A percentile compares a stretch with the other conserved stretches of the same genome.
Conservation (phyloP, 2,797 vertebrate genomes). For the Smutsia gigantea region DNA sequence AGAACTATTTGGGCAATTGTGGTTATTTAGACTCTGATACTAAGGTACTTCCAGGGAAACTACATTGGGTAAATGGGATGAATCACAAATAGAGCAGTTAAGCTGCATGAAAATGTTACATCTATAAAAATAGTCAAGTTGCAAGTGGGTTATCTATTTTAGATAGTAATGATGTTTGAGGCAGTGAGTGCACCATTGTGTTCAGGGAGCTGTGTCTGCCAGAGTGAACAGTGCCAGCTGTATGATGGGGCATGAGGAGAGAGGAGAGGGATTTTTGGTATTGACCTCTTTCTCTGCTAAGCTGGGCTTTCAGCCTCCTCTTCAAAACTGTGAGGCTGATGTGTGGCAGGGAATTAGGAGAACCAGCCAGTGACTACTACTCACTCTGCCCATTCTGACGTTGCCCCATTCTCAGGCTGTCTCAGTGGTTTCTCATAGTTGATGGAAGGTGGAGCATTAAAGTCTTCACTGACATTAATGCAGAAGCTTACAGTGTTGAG, state of each 20-base stretch:
- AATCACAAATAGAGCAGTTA: slow-evolving; percentile 74
- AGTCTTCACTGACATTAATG: background rate
- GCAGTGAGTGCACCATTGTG: slow-evolving; percentile 77
- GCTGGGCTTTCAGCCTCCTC: slow-evolving; percentile 21
- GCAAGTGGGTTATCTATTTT: slow-evolving; percentile 81
- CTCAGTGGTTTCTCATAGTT: background rate
- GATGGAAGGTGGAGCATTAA: background rate
- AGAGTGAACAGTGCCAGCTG: slow-evolving; percentile 69
- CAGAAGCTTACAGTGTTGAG: background rate
- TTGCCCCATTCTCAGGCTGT: no score
- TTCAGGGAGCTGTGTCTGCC: slow-evolving; percentile 65
- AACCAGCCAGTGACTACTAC: background rate
- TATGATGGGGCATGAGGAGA: background rate
- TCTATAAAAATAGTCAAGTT: slow-evolving; percentile 77
- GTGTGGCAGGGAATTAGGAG: background rate
- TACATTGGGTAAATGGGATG: slow-evolving; percentile 58
- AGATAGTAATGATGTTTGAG: slow-evolving; percentile 75
- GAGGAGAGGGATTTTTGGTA: slow-evolving; percentile 38
- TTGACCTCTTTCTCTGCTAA: slow-evolving; percentile 66
- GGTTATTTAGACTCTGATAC: background rate
- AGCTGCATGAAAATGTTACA: slow-evolving; percentile 55
- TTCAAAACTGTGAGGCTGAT: slow-evolving; percentile 20
- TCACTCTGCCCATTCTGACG: background rate
- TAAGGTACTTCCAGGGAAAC: slow-evolving; percentile 19
- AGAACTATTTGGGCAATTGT: slow-evolving; percentile 22